phyloP scores from a whole-genome alignment of 2,797 vertebrate species.

The Notolabrus celidotus region DNA sequence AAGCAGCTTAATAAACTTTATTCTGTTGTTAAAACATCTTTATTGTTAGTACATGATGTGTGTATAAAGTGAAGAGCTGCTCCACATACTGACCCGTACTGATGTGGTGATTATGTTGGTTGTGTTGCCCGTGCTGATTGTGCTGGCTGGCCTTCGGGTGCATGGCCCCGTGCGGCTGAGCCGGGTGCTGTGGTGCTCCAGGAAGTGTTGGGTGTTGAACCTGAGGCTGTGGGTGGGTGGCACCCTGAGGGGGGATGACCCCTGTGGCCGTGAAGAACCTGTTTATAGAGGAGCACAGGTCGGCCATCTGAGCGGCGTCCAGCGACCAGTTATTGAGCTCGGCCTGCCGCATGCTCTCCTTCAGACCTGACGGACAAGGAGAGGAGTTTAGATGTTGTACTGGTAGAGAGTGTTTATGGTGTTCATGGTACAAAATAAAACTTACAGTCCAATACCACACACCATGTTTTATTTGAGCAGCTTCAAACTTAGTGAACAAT shows the following conservation, averaged over 20 bases:
- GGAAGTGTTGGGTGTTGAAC: constrained; percentile 67
- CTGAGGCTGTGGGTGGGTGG: constrained; percentile 83
- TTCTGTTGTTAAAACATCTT: no score
- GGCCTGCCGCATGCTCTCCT: constrained; percentile 92
- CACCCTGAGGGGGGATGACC: constrained; percentile 87
- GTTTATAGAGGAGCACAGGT: constrained; percentile 91
- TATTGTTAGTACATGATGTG: no score
- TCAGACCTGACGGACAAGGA: constrained; percentile 82
- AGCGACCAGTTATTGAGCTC: constrained; percentile 92
- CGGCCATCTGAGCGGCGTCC: constrained; percentile 89
- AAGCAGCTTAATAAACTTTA: background rate
- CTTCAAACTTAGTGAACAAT: no score
- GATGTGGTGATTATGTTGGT: constrained; percentile 85
- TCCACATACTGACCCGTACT: constrained; percentile 79
- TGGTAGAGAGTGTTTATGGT: no score
- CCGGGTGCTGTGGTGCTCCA: constrained; percentile 75
- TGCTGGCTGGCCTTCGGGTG: constrained; percentile 86
- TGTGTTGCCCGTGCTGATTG: constrained; percentile 79
- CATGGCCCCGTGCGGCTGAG: constrained; percentile 84
- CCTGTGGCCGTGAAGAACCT: constrained; percentile 91
- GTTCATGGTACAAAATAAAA: no score
- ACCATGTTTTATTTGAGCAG: no score
- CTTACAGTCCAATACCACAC: no score
- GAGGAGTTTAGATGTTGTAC: background rate
- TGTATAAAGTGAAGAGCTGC: background rate